Conservation (phyloP, 2,113 vertebrate genomes). For the Okapia johnstoni region DNA sequence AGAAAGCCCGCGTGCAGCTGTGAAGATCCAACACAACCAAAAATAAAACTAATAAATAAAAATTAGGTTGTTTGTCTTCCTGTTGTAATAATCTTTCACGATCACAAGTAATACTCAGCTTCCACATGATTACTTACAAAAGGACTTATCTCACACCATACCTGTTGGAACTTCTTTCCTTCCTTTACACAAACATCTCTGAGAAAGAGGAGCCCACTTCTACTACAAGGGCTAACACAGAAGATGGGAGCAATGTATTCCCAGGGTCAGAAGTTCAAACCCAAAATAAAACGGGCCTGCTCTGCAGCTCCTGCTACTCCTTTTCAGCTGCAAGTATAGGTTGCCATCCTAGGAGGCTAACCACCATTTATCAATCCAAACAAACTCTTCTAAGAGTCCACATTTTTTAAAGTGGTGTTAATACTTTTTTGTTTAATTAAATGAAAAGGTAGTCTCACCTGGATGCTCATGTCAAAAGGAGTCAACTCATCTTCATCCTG, state of each 20-base stretch:
- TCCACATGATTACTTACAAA: not conserved
- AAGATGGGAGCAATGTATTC: not conserved
- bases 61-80: not conserved
- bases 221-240: not conserved
- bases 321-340: not conserved
- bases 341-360: not conserved
- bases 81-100: not conserved
- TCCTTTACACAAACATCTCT: not conserved
- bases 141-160: not conserved
- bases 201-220: not conserved
- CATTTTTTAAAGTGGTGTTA: not conserved
- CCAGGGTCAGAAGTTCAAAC: not conserved
- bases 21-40: not conserved
- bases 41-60: not conserved
- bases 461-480: constrained; percentile 94
- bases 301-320: not conserved
- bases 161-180: not conserved
- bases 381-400: not conserved
- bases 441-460: constrained; percentile 80
- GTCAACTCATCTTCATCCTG: constrained; percentile 78
- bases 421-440: not conserved
- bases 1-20: rapidly evolving
- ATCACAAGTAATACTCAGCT: not conserved
- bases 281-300: not conserved
- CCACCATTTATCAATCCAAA: not conserved